phyloP scores from a whole-genome alignment of 1,140 invertebrate species.

The Drosophila erecta region DNA sequence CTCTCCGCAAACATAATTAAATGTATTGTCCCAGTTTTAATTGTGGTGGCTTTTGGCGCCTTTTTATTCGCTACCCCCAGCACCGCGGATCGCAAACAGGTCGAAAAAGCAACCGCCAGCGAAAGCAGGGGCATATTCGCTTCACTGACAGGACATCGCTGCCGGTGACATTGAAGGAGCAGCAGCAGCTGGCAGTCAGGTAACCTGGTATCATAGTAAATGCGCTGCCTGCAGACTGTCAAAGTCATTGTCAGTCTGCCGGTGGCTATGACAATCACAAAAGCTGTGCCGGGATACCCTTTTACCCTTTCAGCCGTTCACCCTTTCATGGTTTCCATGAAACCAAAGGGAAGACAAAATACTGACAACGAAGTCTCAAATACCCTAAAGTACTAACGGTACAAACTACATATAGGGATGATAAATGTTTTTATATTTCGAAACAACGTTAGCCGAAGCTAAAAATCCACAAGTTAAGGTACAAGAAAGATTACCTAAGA shows the following conservation, averaged over 20 bases:
- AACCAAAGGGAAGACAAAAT: background rate
- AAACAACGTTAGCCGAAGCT: too few species aligned
- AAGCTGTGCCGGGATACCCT: background rate
- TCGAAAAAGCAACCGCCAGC: conserved; percentile 34
- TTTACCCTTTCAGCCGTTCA: background rate
- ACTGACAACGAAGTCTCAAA: background rate
- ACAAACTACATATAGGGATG: too few species aligned
- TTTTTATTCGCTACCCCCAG: conserved; percentile 34
- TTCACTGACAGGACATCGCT: conserved; percentile 53
- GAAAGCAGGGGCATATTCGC: conserved; percentile 15
- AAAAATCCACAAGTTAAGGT: too few species aligned
- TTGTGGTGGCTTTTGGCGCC: conserved; percentile 26
- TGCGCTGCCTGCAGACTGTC: conserved; percentile 16
- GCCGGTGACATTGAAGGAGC: conserved; percentile 67
- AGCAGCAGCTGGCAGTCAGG: conserved; percentile 26
- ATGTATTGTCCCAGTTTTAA: conserved; percentile 26
- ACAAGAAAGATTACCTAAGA: background rate
- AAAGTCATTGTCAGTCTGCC: conserved; percentile 27
- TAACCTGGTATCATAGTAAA: conserved; percentile 13
- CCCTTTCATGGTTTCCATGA: background rate
- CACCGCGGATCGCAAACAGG: conserved; percentile 38
- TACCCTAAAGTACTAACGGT: background rate
- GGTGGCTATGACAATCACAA: conserved; percentile 19
- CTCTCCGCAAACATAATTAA: conserved; percentile 31
- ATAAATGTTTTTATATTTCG: too few species aligned